Evolutionary conservation across 2,797 vertebrate species (phyloP).

Genomic region (Gobionotothen gibberifrons): DNA sequence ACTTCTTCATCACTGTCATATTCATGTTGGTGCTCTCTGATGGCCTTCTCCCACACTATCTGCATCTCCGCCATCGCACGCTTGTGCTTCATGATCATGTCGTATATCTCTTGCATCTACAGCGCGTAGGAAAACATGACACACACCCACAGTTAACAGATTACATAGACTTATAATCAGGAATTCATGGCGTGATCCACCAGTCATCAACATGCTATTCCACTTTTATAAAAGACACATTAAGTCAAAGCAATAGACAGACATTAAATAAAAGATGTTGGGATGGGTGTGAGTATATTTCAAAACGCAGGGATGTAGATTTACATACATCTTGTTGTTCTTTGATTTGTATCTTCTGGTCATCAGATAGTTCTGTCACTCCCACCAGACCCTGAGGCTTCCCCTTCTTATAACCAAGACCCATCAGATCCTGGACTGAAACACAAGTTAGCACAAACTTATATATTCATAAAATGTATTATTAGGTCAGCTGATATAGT

Average conservation of each 20-base stretch:
- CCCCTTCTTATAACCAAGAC: slow-evolving; percentile 93
- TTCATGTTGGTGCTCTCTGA: slow-evolving; percentile 94
- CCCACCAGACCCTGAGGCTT: slow-evolving; percentile 93
- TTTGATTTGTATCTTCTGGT: slow-evolving; percentile 94
- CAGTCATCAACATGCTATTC: background rate
- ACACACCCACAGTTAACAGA: background rate
- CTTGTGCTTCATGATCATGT: slow-evolving; percentile 99
- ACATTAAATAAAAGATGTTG: background rate
- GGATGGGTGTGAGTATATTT: background rate
- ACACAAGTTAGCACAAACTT: slow-evolving; percentile 13
- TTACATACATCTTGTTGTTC: slow-evolving; percentile 93
- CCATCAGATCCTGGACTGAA: slow-evolving; percentile 92
- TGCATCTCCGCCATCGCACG: slow-evolving; percentile 98
- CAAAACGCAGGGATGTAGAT: background rate
- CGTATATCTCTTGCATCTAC: slow-evolving; percentile 99
- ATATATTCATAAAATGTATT: background rate
- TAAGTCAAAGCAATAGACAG: background rate
- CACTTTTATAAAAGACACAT: background rate
- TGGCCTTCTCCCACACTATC: slow-evolving; percentile 94
- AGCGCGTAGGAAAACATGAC: background rate
- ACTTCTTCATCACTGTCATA: slow-evolving; percentile 98
- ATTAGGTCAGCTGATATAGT: background rate
- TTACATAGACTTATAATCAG: background rate
- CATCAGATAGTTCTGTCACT: slow-evolving; percentile 93
- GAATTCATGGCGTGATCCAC: background rate